Evolutionary conservation across 2,888 invertebrate genomes (phyloP).

Genomic region (Agrilus cyanescens): DNA sequence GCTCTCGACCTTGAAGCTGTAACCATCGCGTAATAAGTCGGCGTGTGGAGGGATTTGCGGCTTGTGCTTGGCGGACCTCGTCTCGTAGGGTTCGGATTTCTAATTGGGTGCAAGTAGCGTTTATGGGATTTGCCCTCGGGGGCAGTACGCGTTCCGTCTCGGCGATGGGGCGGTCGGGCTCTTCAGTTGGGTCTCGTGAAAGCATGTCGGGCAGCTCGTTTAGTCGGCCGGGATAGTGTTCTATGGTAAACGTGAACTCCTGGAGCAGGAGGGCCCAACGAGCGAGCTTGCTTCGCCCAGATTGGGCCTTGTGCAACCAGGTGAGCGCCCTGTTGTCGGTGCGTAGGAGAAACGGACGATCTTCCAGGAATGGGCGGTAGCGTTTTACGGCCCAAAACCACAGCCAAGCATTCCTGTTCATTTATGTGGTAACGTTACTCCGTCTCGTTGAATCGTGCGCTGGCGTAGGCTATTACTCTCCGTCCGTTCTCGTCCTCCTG

Average conservation of each 20-base stretch:
- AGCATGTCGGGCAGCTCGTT: constrained; percentile 10
- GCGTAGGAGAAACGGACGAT: constrained; percentile 5
- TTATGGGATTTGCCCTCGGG: neutral
- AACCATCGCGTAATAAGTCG: no score
- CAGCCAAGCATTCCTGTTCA: neutral
- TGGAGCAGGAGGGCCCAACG: constrained; percentile 11
- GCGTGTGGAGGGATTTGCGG: no score
- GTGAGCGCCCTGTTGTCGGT: constrained; percentile 7
- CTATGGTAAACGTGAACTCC: constrained; percentile 10
- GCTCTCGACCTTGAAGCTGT: no score
- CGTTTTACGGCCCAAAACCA: constrained; percentile 9
- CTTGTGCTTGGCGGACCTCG: no score
- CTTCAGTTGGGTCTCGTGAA: constrained; percentile 4
- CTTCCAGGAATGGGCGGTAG: constrained; percentile 9
- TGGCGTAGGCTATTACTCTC: neutral
- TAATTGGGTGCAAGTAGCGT: no score
- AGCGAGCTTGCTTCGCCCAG: constrained; percentile 6
- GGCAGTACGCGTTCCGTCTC: neutral
- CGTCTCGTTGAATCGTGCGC: neutral
- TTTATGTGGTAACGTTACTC: neutral
- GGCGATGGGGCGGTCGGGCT: neutral
- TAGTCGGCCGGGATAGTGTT: constrained; percentile 12
- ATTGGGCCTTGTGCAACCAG: constrained; percentile 7
- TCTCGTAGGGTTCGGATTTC: no score
- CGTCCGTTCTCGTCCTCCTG: neutral